A percentile compares a stretch with the other conserved stretches of the same genome.
Evolutionary conservation across 2,797 vertebrate genomes (phyloP).

Genomic region (Lates japonicus): DNA sequence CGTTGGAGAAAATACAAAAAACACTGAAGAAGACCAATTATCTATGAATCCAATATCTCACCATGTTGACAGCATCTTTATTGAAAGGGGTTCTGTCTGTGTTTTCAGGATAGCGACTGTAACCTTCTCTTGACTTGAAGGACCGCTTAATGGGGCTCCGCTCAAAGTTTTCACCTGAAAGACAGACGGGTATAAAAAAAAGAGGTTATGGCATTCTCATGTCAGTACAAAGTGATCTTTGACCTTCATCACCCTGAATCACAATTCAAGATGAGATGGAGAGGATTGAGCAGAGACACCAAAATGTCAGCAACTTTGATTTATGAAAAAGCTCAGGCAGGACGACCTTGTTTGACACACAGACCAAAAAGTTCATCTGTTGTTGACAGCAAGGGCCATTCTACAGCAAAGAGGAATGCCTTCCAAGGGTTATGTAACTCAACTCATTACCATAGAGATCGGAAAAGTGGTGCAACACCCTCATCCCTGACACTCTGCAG

Average conservation of each 20-base stretch:
- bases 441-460: slow-evolving; percentile 64
- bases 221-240: slow-evolving; percentile 6
- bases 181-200: slow-evolving; percentile 23
- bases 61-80: slow-evolving; percentile 98
- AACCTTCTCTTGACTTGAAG: slow-evolving; percentile 97
- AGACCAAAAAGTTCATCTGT: slow-evolving; percentile 21
- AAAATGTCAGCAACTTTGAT: slow-evolving; percentile 32
- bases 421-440: slow-evolving; percentile 63
- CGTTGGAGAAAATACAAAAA: background rate
- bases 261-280: slow-evolving; percentile 16
- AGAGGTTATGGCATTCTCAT: background rate
- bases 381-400: slow-evolving; percentile 37
- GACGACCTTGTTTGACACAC: slow-evolving; percentile 43
- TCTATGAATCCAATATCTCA: slow-evolving; percentile 74
- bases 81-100: slow-evolving; percentile 96
- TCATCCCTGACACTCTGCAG: slow-evolving; percentile 54
- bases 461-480: slow-evolving; percentile 36
- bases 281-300: slow-evolving; percentile 1
- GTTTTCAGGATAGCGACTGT: slow-evolving; percentile 96
- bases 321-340: slow-evolving; percentile 22
- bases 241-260: slow-evolving; percentile 45
- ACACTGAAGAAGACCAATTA: background rate
- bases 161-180: slow-evolving; percentile 95
- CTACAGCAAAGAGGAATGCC: slow-evolving; percentile 52
- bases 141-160: slow-evolving; percentile 96